A percentile compares a stretch with the other conserved stretches of the same genome.
These are phyloP conservation scores for Poecilia gillii DNA, from an alignment of 2,797 vertebrate genomes.

Conservation along the genomic window DNA sequence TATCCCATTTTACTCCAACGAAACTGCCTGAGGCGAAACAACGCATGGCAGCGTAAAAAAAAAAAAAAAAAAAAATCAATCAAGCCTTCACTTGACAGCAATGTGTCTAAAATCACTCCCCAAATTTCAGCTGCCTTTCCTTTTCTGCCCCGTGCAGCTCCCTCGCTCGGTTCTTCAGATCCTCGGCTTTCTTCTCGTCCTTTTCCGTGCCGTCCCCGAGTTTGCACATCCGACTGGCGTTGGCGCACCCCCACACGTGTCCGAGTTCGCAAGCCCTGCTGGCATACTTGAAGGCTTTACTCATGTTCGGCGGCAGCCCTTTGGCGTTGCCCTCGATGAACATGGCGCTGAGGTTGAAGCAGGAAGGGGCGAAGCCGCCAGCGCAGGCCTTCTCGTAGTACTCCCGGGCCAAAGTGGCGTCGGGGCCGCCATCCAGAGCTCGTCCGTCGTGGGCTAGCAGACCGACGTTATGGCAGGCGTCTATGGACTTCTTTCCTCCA, in stretches of 20 bases:
- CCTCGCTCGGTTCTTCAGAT: slow-evolving; percentile 89
- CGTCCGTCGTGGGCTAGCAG: slow-evolving; percentile 87
- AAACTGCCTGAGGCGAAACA: slow-evolving; percentile 1
- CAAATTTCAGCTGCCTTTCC: slow-evolving; percentile 86
- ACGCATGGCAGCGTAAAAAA: not conserved
- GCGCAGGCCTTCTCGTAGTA: slow-evolving; percentile 91
- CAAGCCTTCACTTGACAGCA: not conserved
- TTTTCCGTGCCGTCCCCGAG: slow-evolving; percentile 90
- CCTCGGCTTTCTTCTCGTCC: slow-evolving; percentile 89
- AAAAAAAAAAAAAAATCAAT: not conserved
- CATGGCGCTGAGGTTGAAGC: slow-evolving; percentile 91
- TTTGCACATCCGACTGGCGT: slow-evolving; percentile 95
- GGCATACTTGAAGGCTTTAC: slow-evolving; percentile 85
- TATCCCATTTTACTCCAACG: slow-evolving; percentile 31
- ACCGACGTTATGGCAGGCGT: slow-evolving; percentile 90
- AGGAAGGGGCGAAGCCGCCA: slow-evolving; percentile 87
- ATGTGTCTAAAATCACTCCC: slow-evolving; percentile 67
- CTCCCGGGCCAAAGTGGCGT: slow-evolving; percentile 78
- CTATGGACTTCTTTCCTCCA: slow-evolving; percentile 88
- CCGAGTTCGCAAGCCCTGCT: slow-evolving; percentile 91
- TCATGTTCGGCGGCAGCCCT: slow-evolving; percentile 86
- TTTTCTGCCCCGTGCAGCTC: slow-evolving; percentile 85
- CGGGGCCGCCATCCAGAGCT: slow-evolving; percentile 74
- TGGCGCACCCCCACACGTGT: slow-evolving; percentile 93
- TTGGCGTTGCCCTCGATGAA: slow-evolving; percentile 86